Percentiles rank a stretch among this genome's conserved stretches.
Evolutionary conservation across 2,113 vertebrate genomes (phyloP).

Genomic region (Sphyrna mokarran): DNA sequence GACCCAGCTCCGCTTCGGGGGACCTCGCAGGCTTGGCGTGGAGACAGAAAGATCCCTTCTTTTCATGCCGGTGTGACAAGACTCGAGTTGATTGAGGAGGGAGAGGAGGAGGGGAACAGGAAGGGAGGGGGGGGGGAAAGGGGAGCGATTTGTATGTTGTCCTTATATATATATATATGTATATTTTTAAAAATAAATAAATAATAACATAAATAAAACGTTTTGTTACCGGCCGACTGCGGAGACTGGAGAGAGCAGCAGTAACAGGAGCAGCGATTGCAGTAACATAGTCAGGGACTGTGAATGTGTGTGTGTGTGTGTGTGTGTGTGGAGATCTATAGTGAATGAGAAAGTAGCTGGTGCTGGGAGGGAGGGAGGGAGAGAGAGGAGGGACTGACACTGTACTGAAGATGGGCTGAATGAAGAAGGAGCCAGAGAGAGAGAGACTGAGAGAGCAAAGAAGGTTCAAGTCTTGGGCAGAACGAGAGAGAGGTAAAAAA

Average conservation of each 20-base stretch:
- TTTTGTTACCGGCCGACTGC: neutral
- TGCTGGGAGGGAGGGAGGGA: neutral
- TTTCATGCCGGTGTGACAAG: constrained; percentile 27
- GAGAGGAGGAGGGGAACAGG: neutral
- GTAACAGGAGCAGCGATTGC: neutral
- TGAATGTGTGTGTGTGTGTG: neutral
- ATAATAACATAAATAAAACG: neutral
- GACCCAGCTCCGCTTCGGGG: neutral
- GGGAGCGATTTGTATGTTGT: neutral
- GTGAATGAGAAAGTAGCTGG: constrained; percentile 25
- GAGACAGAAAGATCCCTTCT: neutral
- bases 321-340: neutral
- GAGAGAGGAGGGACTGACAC: neutral
- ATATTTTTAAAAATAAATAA: neutral
- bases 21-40: neutral
- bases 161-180: too few species aligned
- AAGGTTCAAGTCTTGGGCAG: neutral
- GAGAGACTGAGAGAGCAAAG: neutral
- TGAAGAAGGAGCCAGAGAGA: neutral
- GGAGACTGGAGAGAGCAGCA: neutral
- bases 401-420: neutral
- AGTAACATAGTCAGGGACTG: neutral
- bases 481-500: neutral
- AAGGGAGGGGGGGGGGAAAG: too few species aligned
- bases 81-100: neutral